Percentiles rank a stretch among this genome's conserved stretches.
Evolutionary conservation across 2,113 vertebrate species (phyloP).

Genomic region (Sapayoa aenigma): DNA sequence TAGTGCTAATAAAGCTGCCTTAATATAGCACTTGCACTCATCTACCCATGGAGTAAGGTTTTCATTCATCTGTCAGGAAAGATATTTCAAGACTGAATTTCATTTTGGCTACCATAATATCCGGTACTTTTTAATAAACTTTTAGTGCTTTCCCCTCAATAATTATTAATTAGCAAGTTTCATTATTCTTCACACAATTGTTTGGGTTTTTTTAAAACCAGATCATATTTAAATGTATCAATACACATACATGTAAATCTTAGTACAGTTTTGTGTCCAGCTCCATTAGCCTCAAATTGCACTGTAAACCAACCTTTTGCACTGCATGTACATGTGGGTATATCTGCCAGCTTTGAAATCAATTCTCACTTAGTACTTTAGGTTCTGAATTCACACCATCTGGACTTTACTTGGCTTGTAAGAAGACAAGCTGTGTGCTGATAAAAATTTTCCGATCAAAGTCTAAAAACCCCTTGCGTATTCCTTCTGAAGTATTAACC

Average conservation of each 20-base stretch:
- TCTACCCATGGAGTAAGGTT: background rate
- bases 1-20: background rate
- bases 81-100: background rate
- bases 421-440: background rate
- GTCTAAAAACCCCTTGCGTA: background rate
- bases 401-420: background rate
- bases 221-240: background rate
- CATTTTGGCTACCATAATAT: background rate
- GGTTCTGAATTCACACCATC: conserved; percentile 40
- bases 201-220: background rate
- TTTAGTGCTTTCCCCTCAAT: background rate
- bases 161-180: background rate
- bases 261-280: background rate
- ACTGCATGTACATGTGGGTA: background rate
- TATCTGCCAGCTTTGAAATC: background rate
- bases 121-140: background rate
- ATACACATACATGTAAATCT: background rate
- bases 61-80: background rate
- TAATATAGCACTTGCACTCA: background rate
- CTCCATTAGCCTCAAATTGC: background rate
- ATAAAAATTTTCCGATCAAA: background rate
- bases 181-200: background rate
- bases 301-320: background rate
- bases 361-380: background rate
- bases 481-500: background rate